Evolutionary conservation across 2,888 invertebrate species (phyloP).

Genomic region (Drosophila paranaensis): DNA sequence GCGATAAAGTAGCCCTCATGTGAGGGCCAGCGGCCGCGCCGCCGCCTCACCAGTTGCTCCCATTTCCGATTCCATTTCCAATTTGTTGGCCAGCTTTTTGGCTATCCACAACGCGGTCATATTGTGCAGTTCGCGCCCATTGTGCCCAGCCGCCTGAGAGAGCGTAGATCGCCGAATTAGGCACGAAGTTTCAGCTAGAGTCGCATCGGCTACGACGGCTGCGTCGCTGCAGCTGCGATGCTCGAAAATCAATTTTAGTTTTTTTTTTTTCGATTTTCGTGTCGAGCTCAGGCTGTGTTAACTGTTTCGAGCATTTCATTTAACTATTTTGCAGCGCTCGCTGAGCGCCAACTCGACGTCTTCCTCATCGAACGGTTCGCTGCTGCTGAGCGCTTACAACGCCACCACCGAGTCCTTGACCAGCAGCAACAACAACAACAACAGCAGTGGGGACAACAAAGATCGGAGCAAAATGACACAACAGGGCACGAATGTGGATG

Average conservation of each 20-base stretch:
- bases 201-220: constrained; percentile 10
- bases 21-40: constrained; percentile 23
- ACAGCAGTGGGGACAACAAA: constrained; percentile 48
- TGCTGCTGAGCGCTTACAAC: constrained; percentile 68
- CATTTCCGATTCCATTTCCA: constrained; percentile 25
- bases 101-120: constrained; percentile 56
- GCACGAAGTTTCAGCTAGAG: constrained; percentile 21
- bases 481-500: constrained; percentile 78
- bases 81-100: constrained; percentile 37
- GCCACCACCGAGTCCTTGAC: constrained; percentile 56
- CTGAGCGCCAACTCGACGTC: constrained; percentile 72
- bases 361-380: constrained; percentile 81
- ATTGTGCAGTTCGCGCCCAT: constrained; percentile 38
- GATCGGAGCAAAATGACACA: constrained; percentile 70
- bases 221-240: constrained; percentile 20
- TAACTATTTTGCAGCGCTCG: constrained; percentile 72
- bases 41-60: neutral
- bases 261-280: neutral
- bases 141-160: constrained; percentile 10
- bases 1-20: constrained; percentile 49
- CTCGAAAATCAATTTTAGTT: constrained; percentile 3
- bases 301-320: constrained; percentile 13
- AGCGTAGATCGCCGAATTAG: constrained; percentile 10
- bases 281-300: neutral
- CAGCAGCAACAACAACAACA: constrained; percentile 48